Conservation (phyloP, 2,888 invertebrate species). For the Trilocha varians region DNA sequence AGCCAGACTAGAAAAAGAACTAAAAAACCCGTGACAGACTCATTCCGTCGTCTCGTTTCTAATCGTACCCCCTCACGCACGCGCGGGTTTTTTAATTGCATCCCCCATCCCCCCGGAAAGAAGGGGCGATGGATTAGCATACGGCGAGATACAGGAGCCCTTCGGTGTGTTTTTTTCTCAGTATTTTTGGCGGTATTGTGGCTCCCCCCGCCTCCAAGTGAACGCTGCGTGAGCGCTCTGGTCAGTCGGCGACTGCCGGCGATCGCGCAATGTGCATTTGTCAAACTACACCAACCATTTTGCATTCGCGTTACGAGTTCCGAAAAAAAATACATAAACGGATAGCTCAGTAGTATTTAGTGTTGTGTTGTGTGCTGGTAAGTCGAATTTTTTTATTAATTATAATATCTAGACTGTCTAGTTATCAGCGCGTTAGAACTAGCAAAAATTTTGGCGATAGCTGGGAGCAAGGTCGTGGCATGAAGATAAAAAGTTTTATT, state of each 20-base stretch:
- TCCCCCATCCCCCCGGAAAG: constrained; percentile 68
- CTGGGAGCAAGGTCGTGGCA: constrained; percentile 67
- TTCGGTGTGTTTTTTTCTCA: constrained; percentile 9
- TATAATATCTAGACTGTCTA: constrained; percentile 28
- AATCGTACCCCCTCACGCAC: constrained; percentile 70
- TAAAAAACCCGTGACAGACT: constrained; percentile 63
- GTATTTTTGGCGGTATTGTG: constrained; percentile 57
- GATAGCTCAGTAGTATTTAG: constrained; percentile 14
- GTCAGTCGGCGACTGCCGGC: constrained; percentile 65
- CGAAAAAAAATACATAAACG: neutral
- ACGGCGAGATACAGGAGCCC: constrained; percentile 22
- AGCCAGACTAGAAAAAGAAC: constrained; percentile 68
- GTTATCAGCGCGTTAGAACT: constrained; percentile 57
- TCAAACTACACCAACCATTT: constrained; percentile 2
- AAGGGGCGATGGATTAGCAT: constrained; percentile 72
- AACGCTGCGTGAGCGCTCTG: constrained; percentile 56
- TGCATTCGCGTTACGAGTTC: constrained; percentile 8
- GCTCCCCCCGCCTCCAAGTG: constrained; percentile 31
- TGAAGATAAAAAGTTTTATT: constrained; percentile 63
- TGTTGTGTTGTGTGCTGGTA: constrained; percentile 28
- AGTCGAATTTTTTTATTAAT: constrained; percentile 17
- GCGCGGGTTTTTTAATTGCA: constrained; percentile 73
- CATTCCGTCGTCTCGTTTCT: constrained; percentile 69
- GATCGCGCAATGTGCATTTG: constrained; percentile 51
- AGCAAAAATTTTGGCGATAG: constrained; percentile 65